These are phyloP conservation scores for Achroia grisella DNA, from an alignment of 1,140 invertebrate species.

Conservation along the genomic window DNA sequence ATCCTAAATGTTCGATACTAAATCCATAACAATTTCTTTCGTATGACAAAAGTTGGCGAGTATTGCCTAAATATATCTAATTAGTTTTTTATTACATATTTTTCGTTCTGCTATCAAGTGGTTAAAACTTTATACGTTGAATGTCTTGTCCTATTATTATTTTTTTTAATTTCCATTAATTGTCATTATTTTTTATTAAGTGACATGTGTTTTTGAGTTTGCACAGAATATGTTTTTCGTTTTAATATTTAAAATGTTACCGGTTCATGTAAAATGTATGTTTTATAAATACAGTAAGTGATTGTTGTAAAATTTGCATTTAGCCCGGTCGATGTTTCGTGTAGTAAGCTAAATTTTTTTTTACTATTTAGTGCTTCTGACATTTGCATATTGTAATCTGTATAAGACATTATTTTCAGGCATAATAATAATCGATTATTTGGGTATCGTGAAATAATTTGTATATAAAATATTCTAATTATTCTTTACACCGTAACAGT, in stretches of 20 bases:
- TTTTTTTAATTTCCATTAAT: too few relatives aligned
- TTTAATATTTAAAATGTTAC: neutral
- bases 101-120: too few relatives aligned
- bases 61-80: too few relatives aligned
- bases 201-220: neutral
- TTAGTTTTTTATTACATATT: too few relatives aligned
- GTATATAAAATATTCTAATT: slow-evolving; percentile 4
- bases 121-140: too few relatives aligned
- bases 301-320: neutral
- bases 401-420: slow-evolving; percentile 14
- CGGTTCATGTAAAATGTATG: neutral
- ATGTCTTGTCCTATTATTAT: too few relatives aligned
- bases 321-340: slow-evolving; percentile 25
- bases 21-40: too few relatives aligned
- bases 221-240: neutral
- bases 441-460: neutral
- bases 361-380: slow-evolving; percentile 16
- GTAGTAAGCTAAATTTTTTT: slow-evolving; percentile 21
- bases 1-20: too few relatives aligned
- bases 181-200: too few relatives aligned
- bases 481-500: slow-evolving; percentile 1
- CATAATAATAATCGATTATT: neutral
- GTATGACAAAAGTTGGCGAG: too few relatives aligned
- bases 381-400: slow-evolving; percentile 25
- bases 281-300: neutral